Conservation (phyloP, 2,113 vertebrate genomes). For the Cranoglanis bouderius region DNA sequence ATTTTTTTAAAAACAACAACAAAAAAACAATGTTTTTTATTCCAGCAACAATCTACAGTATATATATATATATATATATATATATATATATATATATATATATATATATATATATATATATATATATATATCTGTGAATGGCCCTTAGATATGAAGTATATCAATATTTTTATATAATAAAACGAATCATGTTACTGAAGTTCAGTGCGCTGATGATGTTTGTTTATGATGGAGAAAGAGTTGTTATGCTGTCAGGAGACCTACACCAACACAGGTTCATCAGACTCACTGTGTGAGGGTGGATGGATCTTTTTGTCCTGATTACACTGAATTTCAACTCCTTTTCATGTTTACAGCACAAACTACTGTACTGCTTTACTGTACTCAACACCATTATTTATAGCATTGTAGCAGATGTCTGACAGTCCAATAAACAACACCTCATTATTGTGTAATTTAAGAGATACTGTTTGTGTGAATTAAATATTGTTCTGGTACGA, state of each 20-base stretch:
- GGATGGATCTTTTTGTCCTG: slow-evolving; percentile 20
- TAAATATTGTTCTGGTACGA: not conserved
- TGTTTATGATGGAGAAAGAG: slow-evolving; percentile 37
- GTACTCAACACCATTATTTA: not conserved
- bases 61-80: too few relatives aligned
- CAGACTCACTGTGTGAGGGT: slow-evolving; percentile 35
- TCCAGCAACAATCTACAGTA: not conserved
- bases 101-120: too few relatives aligned
- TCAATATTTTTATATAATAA: slow-evolving; percentile 39
- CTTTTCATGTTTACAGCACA: slow-evolving; percentile 1
- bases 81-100: too few relatives aligned
- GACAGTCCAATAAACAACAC: not conserved
- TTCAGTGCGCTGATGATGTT: slow-evolving; percentile 27
- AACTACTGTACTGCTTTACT: slow-evolving; percentile 3
- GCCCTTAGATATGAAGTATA: not conserved
- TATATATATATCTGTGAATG: not conserved
- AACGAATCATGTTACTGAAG: slow-evolving; percentile 8
- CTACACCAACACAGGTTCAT: slow-evolving; percentile 45
- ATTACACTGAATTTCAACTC: not conserved
- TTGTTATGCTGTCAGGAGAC: slow-evolving; percentile 33
- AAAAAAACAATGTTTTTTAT: not conserved
- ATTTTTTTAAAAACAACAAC: not conserved
- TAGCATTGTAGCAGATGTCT: slow-evolving; percentile 16
- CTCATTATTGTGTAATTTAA: not conserved
- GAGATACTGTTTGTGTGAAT: not conserved